Percentiles rank a stretch among this genome's conserved stretches.
Evolutionary conservation across 2,888 invertebrate species (phyloP).

Genomic region (Eulithis testata): DNA sequence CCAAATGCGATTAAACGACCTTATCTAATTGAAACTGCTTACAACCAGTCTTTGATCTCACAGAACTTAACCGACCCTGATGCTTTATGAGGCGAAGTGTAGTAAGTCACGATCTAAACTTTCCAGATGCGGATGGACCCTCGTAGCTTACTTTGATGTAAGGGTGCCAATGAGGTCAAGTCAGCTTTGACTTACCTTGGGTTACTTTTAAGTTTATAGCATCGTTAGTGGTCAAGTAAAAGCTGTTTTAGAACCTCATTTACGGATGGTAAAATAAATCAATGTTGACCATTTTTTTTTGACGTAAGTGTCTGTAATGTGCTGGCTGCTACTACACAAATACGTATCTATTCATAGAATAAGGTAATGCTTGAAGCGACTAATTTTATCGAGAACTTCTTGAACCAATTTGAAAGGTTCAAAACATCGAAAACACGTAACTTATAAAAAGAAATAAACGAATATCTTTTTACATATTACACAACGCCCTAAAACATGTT

Average conservation of each 20-base stretch:
- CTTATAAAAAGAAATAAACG: too few species aligned
- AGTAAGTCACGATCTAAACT: conserved; percentile 37
- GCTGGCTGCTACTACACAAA: too few species aligned
- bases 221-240: background rate
- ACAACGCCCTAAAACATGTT: too few species aligned
- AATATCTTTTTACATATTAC: too few species aligned
- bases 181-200: conserved; percentile 12
- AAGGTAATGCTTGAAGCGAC: too few species aligned
- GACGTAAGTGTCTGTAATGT: too few species aligned
- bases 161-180: conserved; percentile 17
- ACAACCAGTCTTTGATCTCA: conserved; percentile 52
- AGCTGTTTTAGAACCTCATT: background rate
- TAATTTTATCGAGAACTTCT: too few species aligned
- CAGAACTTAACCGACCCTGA: conserved; percentile 24
- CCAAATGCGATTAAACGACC: conserved; percentile 9
- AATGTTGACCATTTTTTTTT: too few species aligned
- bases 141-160: conserved; percentile 29
- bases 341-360: too few species aligned
- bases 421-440: too few species aligned
- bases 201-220: conserved; percentile 5
- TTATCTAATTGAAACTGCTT: conserved; percentile 61
- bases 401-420: too few species aligned
- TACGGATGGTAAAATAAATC: too few species aligned
- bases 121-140: conserved; percentile 29
- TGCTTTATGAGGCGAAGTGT: conserved; percentile 36